Base-by-base conservation (phyloP, 2,797 vertebrate species). In the Sebastiscus albofasciatus region DNA sequence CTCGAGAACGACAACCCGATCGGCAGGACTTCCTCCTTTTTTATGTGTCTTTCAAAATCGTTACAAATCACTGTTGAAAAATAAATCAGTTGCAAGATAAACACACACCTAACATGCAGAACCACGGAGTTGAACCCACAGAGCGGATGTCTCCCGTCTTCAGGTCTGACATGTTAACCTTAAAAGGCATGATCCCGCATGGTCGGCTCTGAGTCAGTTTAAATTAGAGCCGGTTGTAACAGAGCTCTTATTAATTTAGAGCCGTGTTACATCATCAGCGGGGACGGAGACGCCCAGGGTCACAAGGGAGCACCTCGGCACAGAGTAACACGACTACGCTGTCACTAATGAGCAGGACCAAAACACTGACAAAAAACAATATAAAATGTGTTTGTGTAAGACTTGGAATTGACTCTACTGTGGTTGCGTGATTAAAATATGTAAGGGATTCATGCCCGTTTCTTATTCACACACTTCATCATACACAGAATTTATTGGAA, bases 81-180 rank as follows among this genome's bases (percentile, higher is more conserved):
- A 59, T 58, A 42, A 42, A 42, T 42, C 39, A 42, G 39, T 1
- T 42, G 39, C 39, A 5, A 46, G 9, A 54, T 54, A 77, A 60
- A 74, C 11, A 55, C 24, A 69, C 42, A 31, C 11, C 6, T 14
- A 16, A 6, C 70, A 74, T 85, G 80, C 70, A 62, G 26, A 52
- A 58, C 54, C 78, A 77, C 9, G 4, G n/a, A 26, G 31, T 61
- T 20, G 18, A 61, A 80, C 13, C 31, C 75, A 74, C 62, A 52
- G n/a, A 66, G 26, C 6, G 39, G 65, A 80, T 58, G 68, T 78
- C 36, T 78, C 22, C 68, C 72, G 62, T 58, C 74, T 75, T 80
- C 69, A 75, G 66, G 74, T 83, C 72, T 71, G 67, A 46, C 68
- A 55, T 24, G 10, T 76, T 77, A 67, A 83, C 83, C 83, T 81